Conservation (phyloP, 2,888 invertebrate genomes). For the Drosophila tripunctata region DNA sequence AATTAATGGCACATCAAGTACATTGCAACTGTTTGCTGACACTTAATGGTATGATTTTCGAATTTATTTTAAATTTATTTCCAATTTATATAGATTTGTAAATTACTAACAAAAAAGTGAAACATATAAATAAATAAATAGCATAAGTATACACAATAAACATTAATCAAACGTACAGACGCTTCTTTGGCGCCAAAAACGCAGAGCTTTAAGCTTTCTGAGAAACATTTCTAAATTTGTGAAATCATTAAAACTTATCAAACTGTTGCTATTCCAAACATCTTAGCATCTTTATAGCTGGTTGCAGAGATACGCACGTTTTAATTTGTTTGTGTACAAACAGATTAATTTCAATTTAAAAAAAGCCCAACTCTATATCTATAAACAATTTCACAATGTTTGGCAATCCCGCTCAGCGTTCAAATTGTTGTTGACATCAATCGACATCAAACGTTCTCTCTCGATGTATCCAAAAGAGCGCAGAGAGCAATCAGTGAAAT, state of each 20-base stretch:
- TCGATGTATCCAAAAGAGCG: slow-evolving; percentile 9
- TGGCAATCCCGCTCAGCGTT: slow-evolving; percentile 44
- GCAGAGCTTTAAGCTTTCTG: background rate
- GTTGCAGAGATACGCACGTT: background rate
- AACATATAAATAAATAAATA: too few relatives aligned
- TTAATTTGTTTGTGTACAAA: slow-evolving; percentile 5
- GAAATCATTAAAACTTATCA: slow-evolving; percentile 31
- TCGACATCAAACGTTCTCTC: background rate
- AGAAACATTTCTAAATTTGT: slow-evolving; percentile 17
- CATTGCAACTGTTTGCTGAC: too few relatives aligned
- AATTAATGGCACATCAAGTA: too few relatives aligned
- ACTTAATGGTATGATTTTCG: too few relatives aligned
- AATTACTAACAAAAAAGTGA: too few relatives aligned
- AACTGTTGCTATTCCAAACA: slow-evolving; percentile 7
- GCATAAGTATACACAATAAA: too few relatives aligned
- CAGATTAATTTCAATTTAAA: slow-evolving; percentile 11
- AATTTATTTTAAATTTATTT: too few relatives aligned
- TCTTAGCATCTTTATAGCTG: background rate
- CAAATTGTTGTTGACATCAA: slow-evolving; percentile 29
- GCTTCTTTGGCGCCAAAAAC: background rate
- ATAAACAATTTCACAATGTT: slow-evolving; percentile 61
- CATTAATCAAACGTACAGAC: too few relatives aligned
- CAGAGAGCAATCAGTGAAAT: background rate
- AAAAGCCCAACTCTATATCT: slow-evolving; percentile 32
- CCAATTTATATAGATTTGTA: too few relatives aligned